Base-by-base conservation (phyloP, 2,113 vertebrate genomes). In the Ardeotis arabs region DNA sequence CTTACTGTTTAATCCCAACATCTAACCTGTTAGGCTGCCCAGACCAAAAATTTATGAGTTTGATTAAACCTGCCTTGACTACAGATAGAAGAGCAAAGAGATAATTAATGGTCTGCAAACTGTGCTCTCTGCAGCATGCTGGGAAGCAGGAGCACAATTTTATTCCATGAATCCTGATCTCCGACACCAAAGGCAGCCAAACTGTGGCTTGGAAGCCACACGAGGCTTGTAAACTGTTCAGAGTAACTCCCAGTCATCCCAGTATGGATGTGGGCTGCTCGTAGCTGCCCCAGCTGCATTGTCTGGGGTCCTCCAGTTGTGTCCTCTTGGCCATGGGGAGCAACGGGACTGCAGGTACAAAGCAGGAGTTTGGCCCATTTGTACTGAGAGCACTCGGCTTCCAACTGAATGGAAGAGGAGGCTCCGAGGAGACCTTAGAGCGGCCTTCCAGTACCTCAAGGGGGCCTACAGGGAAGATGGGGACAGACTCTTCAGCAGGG, bases 281-380 rank as follows among this genome's bases (percentile, higher is more conserved):
- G 23, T 13, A 44, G 60, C 18, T 74, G 63, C 19, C 8, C 25
- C 25, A 52, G 28, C 8, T 58, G 29, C 5, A 4, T 20, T 44
- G 19, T 14, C 62, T 22, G 14, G 33, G 56, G 49, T 64, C 25
- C 20, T 35, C 0, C 2, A 39, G 37, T 24, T 33, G 56, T 47
- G n/a, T 12, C 19, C 14, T 11, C 4, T 58, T 31, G 21, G 28
- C 24, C 1, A 0, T 0, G 4, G 18, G 58, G 12, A 62, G 21
- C 28, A 66, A 52, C 7, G 9, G 44, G 44, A 39, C 10, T 2
- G 3, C 14, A 24, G 28, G 21, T 25, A 21, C 1, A 4, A 67
- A 55, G 62, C 60, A 39, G 2, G 31, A 56, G n/a, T 22, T 53
- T 13, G 39, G 75, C 29, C n/a, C 21, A 8, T 47, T 22, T n/a